Evolutionary conservation across 2,797 vertebrate species (phyloP).

Genomic region (Pseudocheirus occidentalis): DNA sequence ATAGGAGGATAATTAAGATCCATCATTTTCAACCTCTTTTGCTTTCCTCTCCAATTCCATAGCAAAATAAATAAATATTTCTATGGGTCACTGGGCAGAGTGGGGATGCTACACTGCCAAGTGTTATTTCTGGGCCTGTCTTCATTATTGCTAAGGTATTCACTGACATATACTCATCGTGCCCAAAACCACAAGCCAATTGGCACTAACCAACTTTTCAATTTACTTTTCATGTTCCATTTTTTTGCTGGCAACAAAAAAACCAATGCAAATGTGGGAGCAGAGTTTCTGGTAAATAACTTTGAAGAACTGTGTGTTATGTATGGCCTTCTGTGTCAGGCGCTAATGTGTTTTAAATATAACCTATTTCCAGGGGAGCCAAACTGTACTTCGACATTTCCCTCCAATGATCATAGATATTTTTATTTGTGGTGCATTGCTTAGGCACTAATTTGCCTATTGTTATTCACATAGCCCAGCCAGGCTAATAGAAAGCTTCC

Average conservation of each 20-base stretch:
- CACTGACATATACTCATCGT: not conserved
- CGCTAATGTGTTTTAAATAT: conserved; percentile 76
- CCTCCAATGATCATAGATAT: conserved; percentile 17
- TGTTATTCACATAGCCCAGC: conserved; percentile 51
- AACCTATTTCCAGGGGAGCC: conserved; percentile 66
- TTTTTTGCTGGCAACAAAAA: conserved; percentile 67
- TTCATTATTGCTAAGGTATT: not conserved
- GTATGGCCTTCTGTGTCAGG: conserved; percentile 34
- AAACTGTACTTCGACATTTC: conserved; percentile 65
- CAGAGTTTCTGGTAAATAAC: conserved; percentile 75
- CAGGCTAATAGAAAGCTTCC: conserved; percentile 61
- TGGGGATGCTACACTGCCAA: conserved; percentile 6
- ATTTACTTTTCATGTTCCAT: conserved; percentile 71
- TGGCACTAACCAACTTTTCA: conserved; percentile 57
- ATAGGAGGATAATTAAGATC: conserved; percentile 56
- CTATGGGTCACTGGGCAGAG: conserved; percentile 38
- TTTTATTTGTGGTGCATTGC: conserved; percentile 60
- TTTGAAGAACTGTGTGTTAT: conserved; percentile 69
- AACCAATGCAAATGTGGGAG: conserved; percentile 66
- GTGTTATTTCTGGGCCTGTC: not conserved
- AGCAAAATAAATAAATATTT: conserved; percentile 69
- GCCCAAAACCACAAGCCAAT: conserved; percentile 13
- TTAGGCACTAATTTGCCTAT: conserved; percentile 63
- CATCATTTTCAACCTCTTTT: conserved; percentile 48
- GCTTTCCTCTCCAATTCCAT: conserved; percentile 57